Percentiles rank a stretch among this genome's conserved stretches.
phyloP scores from a whole-genome alignment of 2,113 vertebrate genomes.

The Scytalopus superciliaris region DNA sequence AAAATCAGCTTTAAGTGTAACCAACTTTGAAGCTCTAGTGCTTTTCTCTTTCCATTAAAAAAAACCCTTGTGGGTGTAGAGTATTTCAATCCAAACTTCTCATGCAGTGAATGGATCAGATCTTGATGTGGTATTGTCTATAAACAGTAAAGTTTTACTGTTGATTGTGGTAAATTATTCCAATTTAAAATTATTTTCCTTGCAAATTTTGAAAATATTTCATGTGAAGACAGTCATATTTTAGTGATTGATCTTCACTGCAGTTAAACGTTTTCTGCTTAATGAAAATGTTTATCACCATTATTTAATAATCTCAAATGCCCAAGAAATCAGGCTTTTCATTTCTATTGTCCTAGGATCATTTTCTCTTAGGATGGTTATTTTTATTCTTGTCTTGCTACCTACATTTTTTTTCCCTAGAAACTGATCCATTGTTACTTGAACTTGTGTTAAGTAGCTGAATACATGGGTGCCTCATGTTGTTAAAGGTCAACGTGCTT shows the following conservation, averaged over 20 bases:
- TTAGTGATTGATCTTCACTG: neutral
- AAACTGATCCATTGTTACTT: neutral
- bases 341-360: neutral
- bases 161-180: neutral
- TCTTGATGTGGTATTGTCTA: neutral
- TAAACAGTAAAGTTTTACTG: neutral
- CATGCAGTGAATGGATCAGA: neutral
- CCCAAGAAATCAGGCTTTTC: neutral
- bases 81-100: neutral
- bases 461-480: neutral
- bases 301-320: neutral
- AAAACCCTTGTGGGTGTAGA: neutral
- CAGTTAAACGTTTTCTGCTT: neutral
- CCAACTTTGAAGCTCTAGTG: neutral
- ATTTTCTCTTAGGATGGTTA: neutral
- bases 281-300: neutral
- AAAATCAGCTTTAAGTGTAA: neutral
- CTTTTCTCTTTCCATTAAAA: neutral
- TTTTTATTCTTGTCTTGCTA: neutral
- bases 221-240: neutral
- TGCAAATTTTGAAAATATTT: neutral
- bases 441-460: neutral
- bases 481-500: neutral
- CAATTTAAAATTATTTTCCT: neutral
- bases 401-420: neutral